Base-by-base conservation (phyloP, 2,113 vertebrate species). In the Clarias batrachus region DNA sequence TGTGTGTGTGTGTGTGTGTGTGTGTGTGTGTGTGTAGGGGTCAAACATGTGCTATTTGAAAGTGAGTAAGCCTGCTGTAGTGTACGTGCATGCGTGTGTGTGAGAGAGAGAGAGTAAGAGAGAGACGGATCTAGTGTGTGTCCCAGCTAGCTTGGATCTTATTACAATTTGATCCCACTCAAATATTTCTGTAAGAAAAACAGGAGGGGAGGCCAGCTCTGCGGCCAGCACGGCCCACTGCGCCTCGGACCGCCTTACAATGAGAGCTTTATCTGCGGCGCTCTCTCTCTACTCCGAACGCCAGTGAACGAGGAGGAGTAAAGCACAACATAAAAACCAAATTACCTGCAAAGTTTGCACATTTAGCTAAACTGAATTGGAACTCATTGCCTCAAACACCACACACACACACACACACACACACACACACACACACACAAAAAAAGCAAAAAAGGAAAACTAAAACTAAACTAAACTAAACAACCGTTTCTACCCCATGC, bases 181-280 rank as follows among this genome's bases (percentile, higher is more conserved):
- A 95, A 95, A 95, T 94, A 96, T 95, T 96, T 96, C 93, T 93
- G 90, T 94, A 94, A 94, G 94, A 94, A 96, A 94, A 95, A 95
- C 93, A 94, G 93, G 93, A 93, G 91, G 92, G 92, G 91, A 93
- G 93, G 89, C 89, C 88, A 70, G 88, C 88, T 90, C 92, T 92
- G 91, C 90, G 92, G 93, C 90, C 90, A 90, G 91, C 92, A 93
- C 89, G 87, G 93, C 93, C 92, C 92, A 41, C 88, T 90, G 92
- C 92, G 92, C 91, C 91, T 88, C 92, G 85, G 90, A 87, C 88
- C 63, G 57, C 74, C 89, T 93, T 90, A 96, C 94, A 95, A 95
- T 94, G 91, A 93, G 91, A 91, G 91, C 94, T 94, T 94, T 95
- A 94, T 95, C 92, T 93, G 85, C 84, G 86, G 86, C 80, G 85